Evolutionary conservation across 2,888 invertebrate genomes (phyloP).

Genomic region (Lamproptera curius): DNA sequence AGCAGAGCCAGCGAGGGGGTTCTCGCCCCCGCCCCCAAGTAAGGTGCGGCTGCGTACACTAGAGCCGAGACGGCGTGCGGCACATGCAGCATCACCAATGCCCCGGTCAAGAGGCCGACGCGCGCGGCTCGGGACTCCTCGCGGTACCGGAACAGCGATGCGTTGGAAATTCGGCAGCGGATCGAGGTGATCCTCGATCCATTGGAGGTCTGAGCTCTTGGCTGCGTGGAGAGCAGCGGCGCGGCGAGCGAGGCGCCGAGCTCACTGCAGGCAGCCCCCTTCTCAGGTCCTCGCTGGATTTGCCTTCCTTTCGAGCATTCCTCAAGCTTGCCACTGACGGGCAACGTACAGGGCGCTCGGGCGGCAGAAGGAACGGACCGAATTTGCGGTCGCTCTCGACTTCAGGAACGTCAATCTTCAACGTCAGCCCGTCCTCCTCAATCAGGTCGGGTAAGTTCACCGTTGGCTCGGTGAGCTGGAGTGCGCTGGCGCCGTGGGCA

Average conservation of each 20-base stretch:
- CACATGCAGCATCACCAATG: slow-evolving; percentile 85
- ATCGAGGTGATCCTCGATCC: slow-evolving; percentile 85
- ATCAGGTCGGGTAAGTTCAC: slow-evolving; percentile 59
- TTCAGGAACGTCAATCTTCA: slow-evolving; percentile 62
- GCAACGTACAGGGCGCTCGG: slow-evolving; percentile 62
- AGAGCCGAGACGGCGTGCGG: slow-evolving; percentile 76
- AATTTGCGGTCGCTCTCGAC: slow-evolving; percentile 53
- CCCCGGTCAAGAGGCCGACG: slow-evolving; percentile 81
- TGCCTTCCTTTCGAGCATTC: slow-evolving; percentile 60
- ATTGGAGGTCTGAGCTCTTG: slow-evolving; percentile 60
- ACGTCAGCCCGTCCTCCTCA: slow-evolving; percentile 66
- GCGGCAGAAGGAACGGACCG: slow-evolving; percentile 67
- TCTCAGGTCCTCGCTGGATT: slow-evolving; percentile 59
- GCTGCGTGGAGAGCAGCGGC: slow-evolving; percentile 50
- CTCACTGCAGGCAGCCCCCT: slow-evolving; percentile 67
- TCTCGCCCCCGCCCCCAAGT: slow-evolving; percentile 65
- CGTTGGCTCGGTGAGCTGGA: slow-evolving; percentile 71
- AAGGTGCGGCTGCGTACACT: slow-evolving; percentile 68
- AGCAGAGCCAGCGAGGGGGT: slow-evolving; percentile 75
- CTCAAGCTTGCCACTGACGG: slow-evolving; percentile 68
- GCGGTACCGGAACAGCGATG: slow-evolving; percentile 89
- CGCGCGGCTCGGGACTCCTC: slow-evolving; percentile 94
- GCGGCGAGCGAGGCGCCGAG: slow-evolving; percentile 73
- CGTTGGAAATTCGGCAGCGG: slow-evolving; percentile 89
- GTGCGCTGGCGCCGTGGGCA: slow-evolving; percentile 68